phyloP scores from a whole-genome alignment of 2,888 invertebrate species.

The Brenthis hecate region DNA sequence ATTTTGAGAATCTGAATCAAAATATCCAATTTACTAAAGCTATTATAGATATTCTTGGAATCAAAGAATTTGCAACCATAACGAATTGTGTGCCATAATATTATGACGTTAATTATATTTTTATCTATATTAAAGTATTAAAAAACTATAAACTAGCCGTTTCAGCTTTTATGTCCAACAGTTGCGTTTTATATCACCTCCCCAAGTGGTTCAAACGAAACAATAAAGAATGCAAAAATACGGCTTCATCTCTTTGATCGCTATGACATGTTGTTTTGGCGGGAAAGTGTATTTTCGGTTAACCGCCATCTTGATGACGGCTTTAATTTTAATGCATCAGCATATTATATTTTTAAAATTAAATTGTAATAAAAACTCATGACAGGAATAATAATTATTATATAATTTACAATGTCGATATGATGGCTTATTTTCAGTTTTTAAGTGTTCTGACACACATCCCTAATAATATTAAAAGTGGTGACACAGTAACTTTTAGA shows the following conservation, averaged over 20 bases:
- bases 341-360: neutral
- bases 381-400: neutral
- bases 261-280: conserved; percentile 58
- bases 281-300: conserved; percentile 49
- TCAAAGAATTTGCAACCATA: too few relatives aligned
- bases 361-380: neutral
- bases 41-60: too few relatives aligned
- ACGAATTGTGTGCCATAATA: too few relatives aligned
- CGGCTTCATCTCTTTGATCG: conserved; percentile 53
- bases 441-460: too few relatives aligned
- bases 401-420: too few relatives aligned
- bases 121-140: neutral
- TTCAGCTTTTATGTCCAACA: conserved; percentile 6
- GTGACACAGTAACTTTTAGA: too few relatives aligned
- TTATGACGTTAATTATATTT: too few relatives aligned
- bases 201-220: conserved; percentile 50
- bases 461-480: too few relatives aligned
- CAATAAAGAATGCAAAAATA: conserved; percentile 45
- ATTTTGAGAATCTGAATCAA: too few relatives aligned
- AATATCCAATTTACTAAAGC: too few relatives aligned
- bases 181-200: conserved; percentile 16
- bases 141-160: conserved; percentile 2
- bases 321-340: conserved; percentile 7
- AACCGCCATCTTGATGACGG: conserved; percentile 31
- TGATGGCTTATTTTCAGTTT: too few relatives aligned